Evolutionary conservation across 2,113 vertebrate genomes (phyloP), one percentile per base, ranked within the genome.

Genomic region (Etheostoma cragini): DNA sequence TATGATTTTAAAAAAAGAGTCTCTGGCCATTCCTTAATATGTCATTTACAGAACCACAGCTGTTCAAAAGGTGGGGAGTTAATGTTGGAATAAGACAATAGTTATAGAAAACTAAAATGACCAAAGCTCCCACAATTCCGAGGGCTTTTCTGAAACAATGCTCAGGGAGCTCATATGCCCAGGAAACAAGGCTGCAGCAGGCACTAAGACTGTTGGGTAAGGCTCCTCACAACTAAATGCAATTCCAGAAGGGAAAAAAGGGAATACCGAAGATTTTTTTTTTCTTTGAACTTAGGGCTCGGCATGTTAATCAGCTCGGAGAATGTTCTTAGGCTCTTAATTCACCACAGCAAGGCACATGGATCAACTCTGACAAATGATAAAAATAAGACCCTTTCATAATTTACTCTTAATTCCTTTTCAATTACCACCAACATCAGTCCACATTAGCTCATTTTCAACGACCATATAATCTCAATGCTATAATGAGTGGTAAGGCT

Each of bases 331-430:
- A 73, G 49, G 35, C 42, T 14, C 52, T 21, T 57, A 72, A 76
- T 77, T 83, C 69, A 76, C 49, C 61, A 4, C 42, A 54, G 38
- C 65, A 61, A 4, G 12, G 58, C 69, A 47, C 61, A 76, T 83
- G 62, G 84, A 89, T 89, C 85, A 78, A 83, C 74, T 70, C 61
- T 72, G 76, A 84, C 68, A 71, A 77, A 64, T 77, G 78, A 91
- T 87, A 78, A 85, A 85, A 81, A 89, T 52, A 16, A 64, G 77
- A 49, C 80, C 72, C 38, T 84, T 65, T 80, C 91, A 82, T 90
- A 90, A 92, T 93, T 80, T 88, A 33, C 62, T 71, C 76, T 88
- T 87, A 88, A 92, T 88, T 91, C 71, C 63, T 93, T 88, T 92
- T 91, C 85, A 89, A 89, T 92, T 89, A 90, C 80, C 79, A 83